Evolutionary conservation across 2,888 invertebrate genomes (phyloP).

Genomic region (Netelia melanura): DNA sequence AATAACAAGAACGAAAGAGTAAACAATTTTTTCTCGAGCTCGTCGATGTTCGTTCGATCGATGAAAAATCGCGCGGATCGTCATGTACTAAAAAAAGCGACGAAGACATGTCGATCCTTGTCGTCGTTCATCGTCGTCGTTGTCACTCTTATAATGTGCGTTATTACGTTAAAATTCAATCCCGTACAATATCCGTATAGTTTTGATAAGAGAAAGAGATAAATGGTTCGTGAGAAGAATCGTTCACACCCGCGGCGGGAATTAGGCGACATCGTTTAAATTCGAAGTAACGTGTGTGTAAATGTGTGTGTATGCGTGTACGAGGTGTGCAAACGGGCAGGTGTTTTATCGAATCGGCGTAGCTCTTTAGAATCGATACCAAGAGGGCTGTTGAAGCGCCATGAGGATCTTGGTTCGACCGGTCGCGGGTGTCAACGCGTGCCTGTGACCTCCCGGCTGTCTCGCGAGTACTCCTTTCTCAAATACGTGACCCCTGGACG

Average conservation of each 20-base stretch:
- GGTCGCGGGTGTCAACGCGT: conserved; percentile 79
- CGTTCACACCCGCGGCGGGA: neutral
- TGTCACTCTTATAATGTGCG: neutral
- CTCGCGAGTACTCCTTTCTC: conserved; percentile 82
- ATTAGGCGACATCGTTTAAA: neutral
- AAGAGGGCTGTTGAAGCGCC: conserved; percentile 82
- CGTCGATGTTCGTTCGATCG: neutral
- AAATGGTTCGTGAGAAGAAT: too few relatives aligned
- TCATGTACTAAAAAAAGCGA: neutral
- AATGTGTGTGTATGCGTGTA: neutral
- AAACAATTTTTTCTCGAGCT: neutral
- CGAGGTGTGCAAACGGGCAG: neutral
- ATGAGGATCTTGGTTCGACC: conserved; percentile 82
- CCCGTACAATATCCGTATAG: neutral
- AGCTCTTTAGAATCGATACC: conserved; percentile 81
- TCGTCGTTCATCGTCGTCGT: neutral
- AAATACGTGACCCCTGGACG: conserved; percentile 82
- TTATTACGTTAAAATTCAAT: too few relatives aligned
- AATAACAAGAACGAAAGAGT: neutral
- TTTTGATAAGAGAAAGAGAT: neutral
- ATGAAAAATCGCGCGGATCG: conserved; percentile 26
- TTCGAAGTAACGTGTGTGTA: neutral
- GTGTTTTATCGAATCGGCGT: conserved; percentile 15
- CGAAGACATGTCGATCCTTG: neutral
- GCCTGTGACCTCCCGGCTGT: conserved; percentile 77